Conservation (phyloP, 2,888 invertebrate genomes). For the Drosophila histrio region DNA sequence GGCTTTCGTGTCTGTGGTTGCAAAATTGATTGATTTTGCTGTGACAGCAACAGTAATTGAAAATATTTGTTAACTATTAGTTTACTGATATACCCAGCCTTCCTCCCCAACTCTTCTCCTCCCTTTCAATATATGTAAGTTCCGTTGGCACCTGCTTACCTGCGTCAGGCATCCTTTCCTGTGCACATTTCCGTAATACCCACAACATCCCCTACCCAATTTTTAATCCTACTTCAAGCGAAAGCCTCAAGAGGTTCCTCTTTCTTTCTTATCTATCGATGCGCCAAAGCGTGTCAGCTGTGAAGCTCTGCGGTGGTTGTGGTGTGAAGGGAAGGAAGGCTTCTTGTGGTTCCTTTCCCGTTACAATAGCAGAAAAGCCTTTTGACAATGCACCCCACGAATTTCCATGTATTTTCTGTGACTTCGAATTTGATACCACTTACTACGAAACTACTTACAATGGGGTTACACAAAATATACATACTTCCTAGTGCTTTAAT, state of each 20-base stretch:
- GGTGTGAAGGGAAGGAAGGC: not conserved
- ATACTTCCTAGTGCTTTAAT: too few relatives aligned
- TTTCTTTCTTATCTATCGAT: conserved; percentile 61
- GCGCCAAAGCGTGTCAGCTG: conserved; percentile 77
- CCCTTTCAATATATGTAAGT: conserved; percentile 24
- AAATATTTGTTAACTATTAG: conserved; percentile 78
- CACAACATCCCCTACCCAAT: conserved; percentile 14
- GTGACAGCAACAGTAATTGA: conserved; percentile 77
- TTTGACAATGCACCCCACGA: conserved; percentile 68
- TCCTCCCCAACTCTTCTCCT: not conserved
- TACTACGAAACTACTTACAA: not conserved
- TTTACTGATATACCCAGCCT: conserved; percentile 37
- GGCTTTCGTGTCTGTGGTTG: conserved; percentile 57
- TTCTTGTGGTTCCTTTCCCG: conserved; percentile 22
- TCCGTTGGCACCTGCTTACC: conserved; percentile 35
- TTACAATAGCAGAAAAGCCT: conserved; percentile 61
- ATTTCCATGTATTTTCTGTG: conserved; percentile 58
- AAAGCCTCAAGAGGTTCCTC: conserved; percentile 57
- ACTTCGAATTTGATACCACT: conserved; percentile 19
- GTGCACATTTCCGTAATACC: conserved; percentile 63
- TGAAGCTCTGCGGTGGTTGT: conserved; percentile 1
- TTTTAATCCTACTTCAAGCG: conserved; percentile 69
- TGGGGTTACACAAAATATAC: not conserved
- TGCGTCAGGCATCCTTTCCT: conserved; percentile 65
- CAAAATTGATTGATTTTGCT: conserved; percentile 75